A percentile compares a stretch with the other conserved stretches of the same genome.
phyloP scores from a whole-genome alignment of 2,113 vertebrate species.

The Pterocles orientalis region DNA sequence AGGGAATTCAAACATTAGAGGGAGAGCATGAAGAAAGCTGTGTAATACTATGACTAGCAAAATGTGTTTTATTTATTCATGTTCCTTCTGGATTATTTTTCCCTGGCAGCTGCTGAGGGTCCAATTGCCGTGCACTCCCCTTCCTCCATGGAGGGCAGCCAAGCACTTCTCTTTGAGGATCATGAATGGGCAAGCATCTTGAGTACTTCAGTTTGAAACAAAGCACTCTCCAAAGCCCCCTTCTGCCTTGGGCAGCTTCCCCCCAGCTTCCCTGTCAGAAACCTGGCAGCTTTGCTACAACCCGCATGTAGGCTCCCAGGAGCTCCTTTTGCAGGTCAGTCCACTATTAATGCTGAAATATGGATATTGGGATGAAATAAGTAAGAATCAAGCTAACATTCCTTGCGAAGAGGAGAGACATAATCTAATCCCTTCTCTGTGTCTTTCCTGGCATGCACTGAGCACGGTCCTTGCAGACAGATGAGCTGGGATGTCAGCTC shows the following conservation, averaged over 20 bases:
- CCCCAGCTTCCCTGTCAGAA: not conserved
- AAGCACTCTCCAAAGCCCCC: not conserved
- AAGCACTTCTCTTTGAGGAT: constrained; percentile 18
- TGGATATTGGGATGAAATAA: not conserved
- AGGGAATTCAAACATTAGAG: not conserved
- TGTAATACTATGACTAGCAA: not conserved
- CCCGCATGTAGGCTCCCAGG: not conserved
- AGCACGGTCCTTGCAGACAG: not conserved
- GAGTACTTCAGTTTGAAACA: not conserved
- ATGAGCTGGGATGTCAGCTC: accelerated
- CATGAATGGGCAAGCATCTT: not conserved
- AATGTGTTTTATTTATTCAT: constrained; percentile 37
- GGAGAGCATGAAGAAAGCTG: not conserved
- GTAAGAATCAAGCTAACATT: not conserved
- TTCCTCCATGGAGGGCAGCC: not conserved
- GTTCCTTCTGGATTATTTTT: constrained; percentile 31
- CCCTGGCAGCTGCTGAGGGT: not conserved
- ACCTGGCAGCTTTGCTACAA: not conserved
- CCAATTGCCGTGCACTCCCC: not conserved
- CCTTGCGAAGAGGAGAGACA: not conserved
- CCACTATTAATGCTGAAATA: not conserved
- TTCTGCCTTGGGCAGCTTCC: not conserved
- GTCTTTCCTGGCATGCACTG: not conserved
- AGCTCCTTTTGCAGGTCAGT: not conserved
- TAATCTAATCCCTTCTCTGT: not conserved